Evolutionary conservation across 2,113 vertebrate species (phyloP), one percentile per base, ranked within the genome.

Genomic region (Collichthys lucidus): DNA sequence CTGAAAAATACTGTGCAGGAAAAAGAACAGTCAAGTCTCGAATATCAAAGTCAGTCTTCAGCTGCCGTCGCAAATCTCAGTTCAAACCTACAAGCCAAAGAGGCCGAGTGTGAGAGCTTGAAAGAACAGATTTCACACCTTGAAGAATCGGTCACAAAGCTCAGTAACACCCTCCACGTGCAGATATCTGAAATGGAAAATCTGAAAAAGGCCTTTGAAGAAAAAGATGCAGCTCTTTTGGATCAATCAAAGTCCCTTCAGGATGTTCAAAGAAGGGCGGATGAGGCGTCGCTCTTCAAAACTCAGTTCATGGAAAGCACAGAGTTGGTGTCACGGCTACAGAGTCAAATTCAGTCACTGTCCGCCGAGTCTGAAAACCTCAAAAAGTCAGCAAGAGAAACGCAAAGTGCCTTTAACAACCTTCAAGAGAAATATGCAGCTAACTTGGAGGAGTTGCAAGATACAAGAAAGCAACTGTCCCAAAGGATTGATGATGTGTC

Each of bases 401-500:
- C 90, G 3, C 92, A 94, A 61, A 89, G 89, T 83, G 93, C 95
- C 83, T 94, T 96, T 69, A 91, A 75, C 49, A 92, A 93, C 89
- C 94, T 97, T 4, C 95, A 96, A 66, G 94, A 96, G 55, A 95
- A 96, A 86, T 92, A 91, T 52, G 91, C 94, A 65, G 55, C 74
- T 0, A 89, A 93, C 17, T 70, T 89, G 4, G 88, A 96, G 63
- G 90, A 94, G 55, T 82, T 89, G 35, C 90, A 88, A 3, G 91
- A 94, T 17, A 46, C 92, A 24, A 89, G 82, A 0, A 40, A 31
- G 40, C 80, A 90, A 15, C 88, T 97, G 17, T 89, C 63, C 59
- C 77, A 91, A 61, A 95, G 91, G 46, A 85, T 93, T 0, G 94
- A 89, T 1, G 90, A 96, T 72, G 89, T 94, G 64, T 83, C 86